Conservation (phyloP, 2,888 invertebrate species). For the Timema cristinae region DNA sequence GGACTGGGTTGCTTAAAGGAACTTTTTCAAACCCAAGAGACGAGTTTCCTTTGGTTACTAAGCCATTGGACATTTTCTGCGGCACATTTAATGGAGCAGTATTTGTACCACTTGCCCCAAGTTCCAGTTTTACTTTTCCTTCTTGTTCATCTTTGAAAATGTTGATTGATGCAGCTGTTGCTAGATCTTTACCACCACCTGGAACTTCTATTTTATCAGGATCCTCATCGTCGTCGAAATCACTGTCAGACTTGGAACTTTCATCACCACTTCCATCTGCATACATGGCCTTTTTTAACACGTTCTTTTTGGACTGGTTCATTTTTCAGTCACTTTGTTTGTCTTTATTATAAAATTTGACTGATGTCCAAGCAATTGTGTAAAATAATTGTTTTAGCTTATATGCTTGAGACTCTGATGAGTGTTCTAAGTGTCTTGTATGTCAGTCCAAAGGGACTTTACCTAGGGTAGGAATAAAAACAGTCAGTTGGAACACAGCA, state of each 20-base stretch:
- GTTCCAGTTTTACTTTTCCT: constrained; percentile 51
- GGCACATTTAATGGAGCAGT: constrained; percentile 18
- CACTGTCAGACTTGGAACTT: constrained; percentile 52
- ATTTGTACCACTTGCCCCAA: constrained; percentile 36
- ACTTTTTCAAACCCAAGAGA: constrained; percentile 55
- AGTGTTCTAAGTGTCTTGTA: too few species aligned
- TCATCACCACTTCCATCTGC: constrained; percentile 46
- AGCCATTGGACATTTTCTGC: constrained; percentile 47
- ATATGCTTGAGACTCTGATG: too few species aligned
- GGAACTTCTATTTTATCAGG: constrained; percentile 90
- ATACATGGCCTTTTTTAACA: constrained; percentile 37
- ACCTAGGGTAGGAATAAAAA: neutral
- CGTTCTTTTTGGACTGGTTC: neutral
- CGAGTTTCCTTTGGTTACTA: constrained; percentile 48
- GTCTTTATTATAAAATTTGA: neutral
- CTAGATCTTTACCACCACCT: constrained; percentile 85
- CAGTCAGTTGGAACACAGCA: too few species aligned
- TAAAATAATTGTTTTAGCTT: too few species aligned
- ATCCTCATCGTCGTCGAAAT: constrained; percentile 85
- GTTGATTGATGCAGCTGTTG: constrained; percentile 55
- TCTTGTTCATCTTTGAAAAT: constrained; percentile 28
- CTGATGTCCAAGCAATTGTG: too few species aligned
- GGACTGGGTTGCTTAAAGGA: constrained; percentile 43
- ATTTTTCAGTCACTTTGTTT: neutral
- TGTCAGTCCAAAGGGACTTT: neutral